Evolutionary conservation across 2,888 invertebrate species (phyloP), one percentile per base, ranked within the genome.

Genomic region (Acheta domesticus): DNA sequence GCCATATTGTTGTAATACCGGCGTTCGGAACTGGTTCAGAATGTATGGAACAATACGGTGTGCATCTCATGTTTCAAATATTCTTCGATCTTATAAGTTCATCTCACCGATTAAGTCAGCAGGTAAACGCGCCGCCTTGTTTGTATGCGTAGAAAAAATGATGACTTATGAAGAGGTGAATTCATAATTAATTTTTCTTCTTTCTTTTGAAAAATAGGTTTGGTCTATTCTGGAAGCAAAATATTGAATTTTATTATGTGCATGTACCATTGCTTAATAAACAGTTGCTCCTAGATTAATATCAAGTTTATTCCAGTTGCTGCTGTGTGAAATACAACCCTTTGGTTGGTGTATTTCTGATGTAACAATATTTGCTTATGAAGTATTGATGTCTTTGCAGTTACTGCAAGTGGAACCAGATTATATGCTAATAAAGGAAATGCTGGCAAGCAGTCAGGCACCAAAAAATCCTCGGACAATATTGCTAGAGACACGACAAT

Each of bases 401-500:
- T n/a, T 62, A 19, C 50, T n/a, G 48, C 75, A 14, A 75, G 76
- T 49, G n/a, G 50, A 23, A 62, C 79, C 20, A 62, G 79, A 48
- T 62, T 76, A 16, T 79, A 76, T 79, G 79, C 76, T n/a, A 79
- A 76, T 50, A 79, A 79, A 20, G 75, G 21, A 75, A 75, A 75
- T 75, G 79, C 50, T 1, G 79, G 80, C 8, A 84, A 83, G 79
- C 78, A 83, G 49, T 75, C 82, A 11, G 86, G 85, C 5, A 82
- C 83, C 14, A 86, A 86, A n/a, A 82, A 84, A 62, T 84, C 83
- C 78, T 84, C 85, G 11, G 86, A 86, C 77, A 85, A 86, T 84
- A 85, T 85, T 80, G 75, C 83, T 76, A 23, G 48, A 74, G 75
- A 4, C 12, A 8, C 62, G 23, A 50, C 23, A 75, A 20, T 19